Percentiles rank a stretch among this genome's conserved stretches.
These are phyloP conservation scores for Pammene fasciana DNA, from an alignment of 2,888 invertebrate species.

Conservation along the genomic window DNA sequence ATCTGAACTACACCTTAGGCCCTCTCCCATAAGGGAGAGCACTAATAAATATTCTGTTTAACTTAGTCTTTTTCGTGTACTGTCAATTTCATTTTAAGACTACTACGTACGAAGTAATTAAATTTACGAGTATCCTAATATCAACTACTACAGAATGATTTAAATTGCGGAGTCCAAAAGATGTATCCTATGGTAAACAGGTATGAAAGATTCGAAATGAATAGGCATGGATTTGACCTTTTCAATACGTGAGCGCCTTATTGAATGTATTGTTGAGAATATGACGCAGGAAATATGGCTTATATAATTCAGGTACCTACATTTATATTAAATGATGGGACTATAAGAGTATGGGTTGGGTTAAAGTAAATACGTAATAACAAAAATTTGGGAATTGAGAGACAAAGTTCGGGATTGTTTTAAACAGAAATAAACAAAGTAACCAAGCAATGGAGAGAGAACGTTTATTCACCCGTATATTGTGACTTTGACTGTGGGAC, in stretches of 20 bases:
- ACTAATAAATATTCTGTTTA: too few relatives aligned
- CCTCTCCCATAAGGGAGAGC: too few relatives aligned
- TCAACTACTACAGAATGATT: background rate
- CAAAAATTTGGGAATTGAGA: too few relatives aligned
- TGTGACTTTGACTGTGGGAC: too few relatives aligned
- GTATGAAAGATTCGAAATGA: conserved; percentile 27
- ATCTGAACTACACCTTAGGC: too few relatives aligned
- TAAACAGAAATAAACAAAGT: too few relatives aligned
- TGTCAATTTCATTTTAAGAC: too few relatives aligned
- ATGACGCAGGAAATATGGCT: conserved; percentile 24
- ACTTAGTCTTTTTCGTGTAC: too few relatives aligned
- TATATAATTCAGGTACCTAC: conserved; percentile 20
- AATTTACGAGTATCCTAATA: background rate
- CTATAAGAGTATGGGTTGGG: background rate
- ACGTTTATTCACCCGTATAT: too few relatives aligned
- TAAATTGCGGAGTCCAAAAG: background rate
- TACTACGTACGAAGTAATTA: too few relatives aligned
- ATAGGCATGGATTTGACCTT: conserved; percentile 34
- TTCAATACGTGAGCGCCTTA: conserved; percentile 27
- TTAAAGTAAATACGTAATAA: background rate
- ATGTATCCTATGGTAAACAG: background rate
- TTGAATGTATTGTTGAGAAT: conserved; percentile 32
- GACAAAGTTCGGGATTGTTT: too few relatives aligned
- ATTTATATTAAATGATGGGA: conserved; percentile 5
- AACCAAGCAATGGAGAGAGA: too few relatives aligned